Conservation (phyloP, 2,113 vertebrate genomes). For the Erythrocercus mccallii region DNA sequence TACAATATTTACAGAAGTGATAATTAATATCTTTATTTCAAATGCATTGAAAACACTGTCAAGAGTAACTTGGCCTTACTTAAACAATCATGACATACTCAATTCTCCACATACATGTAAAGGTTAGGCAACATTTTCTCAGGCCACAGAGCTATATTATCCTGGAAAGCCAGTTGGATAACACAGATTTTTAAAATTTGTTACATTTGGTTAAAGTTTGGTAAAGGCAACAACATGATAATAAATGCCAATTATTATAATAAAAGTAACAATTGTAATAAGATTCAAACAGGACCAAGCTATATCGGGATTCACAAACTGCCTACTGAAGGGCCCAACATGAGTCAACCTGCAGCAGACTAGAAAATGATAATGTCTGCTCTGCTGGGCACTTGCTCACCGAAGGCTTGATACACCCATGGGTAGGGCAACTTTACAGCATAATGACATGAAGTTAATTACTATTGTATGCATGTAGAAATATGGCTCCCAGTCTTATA, state of each 20-base stretch:
- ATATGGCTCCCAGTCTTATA: not conserved
- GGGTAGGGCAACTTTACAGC: slow-evolving; percentile 27
- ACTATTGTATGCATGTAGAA: not conserved
- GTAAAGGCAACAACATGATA: not conserved
- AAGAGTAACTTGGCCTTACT: not conserved
- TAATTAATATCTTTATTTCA: not conserved
- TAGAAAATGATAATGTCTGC: not conserved
- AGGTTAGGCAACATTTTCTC: not conserved
- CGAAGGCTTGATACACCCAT: slow-evolving; percentile 3
- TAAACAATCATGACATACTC: not conserved
- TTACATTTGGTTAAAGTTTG: not conserved
- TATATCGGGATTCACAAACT: not conserved
- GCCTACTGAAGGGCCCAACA: not conserved
- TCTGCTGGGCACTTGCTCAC: not conserved
- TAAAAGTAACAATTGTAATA: not conserved
- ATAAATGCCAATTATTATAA: not conserved
- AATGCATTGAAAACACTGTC: not conserved
- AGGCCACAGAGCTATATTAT: not conserved
- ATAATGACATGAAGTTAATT: slow-evolving; percentile 25
- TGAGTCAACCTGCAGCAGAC: slow-evolving; percentile 1
- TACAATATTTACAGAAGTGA: not conserved
- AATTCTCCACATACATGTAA: not conserved
- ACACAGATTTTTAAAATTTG: not conserved
- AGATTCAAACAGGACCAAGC: not conserved
- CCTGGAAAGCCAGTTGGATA: not conserved